These are phyloP conservation scores for Dexiosoma caninum DNA, from an alignment of 2,888 invertebrate species.

Conservation along the genomic window DNA sequence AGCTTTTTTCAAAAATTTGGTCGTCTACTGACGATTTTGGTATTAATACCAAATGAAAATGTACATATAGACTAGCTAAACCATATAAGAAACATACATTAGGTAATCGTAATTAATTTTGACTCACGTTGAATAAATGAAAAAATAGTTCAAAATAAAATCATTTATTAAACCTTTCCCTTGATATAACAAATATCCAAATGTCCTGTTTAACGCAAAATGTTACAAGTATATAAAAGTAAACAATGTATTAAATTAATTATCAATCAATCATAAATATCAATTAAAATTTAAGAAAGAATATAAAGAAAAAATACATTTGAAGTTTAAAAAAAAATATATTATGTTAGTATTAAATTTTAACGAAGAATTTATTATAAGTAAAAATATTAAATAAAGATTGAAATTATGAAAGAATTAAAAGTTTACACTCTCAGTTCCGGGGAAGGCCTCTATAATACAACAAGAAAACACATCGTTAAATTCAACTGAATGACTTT, in stretches of 20 bases:
- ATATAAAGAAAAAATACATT: slow-evolving; percentile 23
- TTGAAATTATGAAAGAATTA: slow-evolving; percentile 42
- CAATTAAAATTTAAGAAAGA: slow-evolving; percentile 28
- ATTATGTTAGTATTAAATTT: slow-evolving; percentile 60
- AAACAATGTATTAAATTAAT: neutral
- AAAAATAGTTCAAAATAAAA: neutral
- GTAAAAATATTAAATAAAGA: slow-evolving; percentile 48
- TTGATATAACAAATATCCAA: neutral
- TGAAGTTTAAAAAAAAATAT: slow-evolving; percentile 24
- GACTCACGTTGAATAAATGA: too few species aligned
- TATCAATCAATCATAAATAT: slow-evolving; percentile 18
- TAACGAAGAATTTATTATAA: slow-evolving; percentile 30
- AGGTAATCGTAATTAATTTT: too few species aligned
- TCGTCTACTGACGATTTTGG: too few species aligned
- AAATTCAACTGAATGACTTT: too few species aligned
- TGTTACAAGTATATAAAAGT: neutral
- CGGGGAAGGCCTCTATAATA: too few species aligned
- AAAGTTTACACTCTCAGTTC: neutral
- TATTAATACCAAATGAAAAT: too few species aligned
- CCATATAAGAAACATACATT: too few species aligned
- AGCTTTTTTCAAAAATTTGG: too few species aligned
- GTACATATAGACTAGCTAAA: too few species aligned
- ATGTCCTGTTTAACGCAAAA: neutral
- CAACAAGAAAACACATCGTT: too few species aligned
- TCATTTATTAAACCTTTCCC: neutral